Conservation (phyloP, 35 echinoderm and acorn worm species). For the Apostichopus parvimensis region DNA sequence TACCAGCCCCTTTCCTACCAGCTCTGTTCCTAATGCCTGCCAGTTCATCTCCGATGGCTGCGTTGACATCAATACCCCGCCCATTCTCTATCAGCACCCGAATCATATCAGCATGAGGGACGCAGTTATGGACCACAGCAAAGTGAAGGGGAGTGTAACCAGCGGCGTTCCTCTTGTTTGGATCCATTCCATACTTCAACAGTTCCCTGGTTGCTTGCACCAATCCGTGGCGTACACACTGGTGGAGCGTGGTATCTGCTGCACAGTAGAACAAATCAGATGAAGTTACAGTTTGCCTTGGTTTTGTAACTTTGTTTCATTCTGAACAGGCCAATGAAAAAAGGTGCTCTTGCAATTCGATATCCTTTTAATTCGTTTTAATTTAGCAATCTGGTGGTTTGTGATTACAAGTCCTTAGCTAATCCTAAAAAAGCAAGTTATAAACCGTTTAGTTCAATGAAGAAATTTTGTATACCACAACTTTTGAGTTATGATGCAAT, state of each 20-base stretch:
- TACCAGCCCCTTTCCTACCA: slow-evolving; percentile 36
- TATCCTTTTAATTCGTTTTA: no score
- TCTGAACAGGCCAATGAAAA: no score
- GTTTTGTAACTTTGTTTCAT: no score
- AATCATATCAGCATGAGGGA: slow-evolving; percentile 53
- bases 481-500: no score
- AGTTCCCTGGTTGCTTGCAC: slow-evolving; percentile 59
- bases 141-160: slow-evolving; percentile 70
- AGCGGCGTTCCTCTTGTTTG: slow-evolving; percentile 53
- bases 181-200: slow-evolving; percentile 57
- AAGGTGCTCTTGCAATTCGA: no score
- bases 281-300: no score
- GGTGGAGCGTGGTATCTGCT: slow-evolving; percentile 76
- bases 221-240: slow-evolving; percentile 72
- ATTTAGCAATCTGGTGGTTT: no score
- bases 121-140: slow-evolving; percentile 60
- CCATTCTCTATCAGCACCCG: slow-evolving; percentile 56
- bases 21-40: slow-evolving; percentile 26
- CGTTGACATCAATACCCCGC: slow-evolving; percentile 64
- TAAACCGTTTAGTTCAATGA: no score
- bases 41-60: slow-evolving; percentile 48
- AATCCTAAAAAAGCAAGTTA: no score
- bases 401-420: no score
- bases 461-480: no score
- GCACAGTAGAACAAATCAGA: not conserved